phyloP scores from a whole-genome alignment of 1,140 invertebrate species.

The Palaemon carinicauda region DNA sequence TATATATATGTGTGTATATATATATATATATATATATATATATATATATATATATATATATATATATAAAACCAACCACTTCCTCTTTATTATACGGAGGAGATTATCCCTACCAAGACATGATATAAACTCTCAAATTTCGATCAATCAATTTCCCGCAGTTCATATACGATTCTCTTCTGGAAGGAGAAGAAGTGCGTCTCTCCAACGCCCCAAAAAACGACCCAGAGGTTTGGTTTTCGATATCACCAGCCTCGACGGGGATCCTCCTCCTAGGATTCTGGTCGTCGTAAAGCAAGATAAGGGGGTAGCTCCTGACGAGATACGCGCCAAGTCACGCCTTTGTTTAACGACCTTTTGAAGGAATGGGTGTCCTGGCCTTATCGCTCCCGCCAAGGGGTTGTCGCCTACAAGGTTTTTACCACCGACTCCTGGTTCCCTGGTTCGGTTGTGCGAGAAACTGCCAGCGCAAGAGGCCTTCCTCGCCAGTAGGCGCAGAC shows the following conservation, averaged over 20 bases:
- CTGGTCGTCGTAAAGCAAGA: constrained; percentile 33
- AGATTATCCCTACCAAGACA: neutral
- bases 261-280: neutral
- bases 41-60: neutral
- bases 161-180: no score
- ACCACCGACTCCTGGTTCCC: neutral
- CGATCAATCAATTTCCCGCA: no score
- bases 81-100: no score
- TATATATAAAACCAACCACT: neutral
- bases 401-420: constrained; percentile 32
- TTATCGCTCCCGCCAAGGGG: constrained; percentile 34
- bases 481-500: neutral
- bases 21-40: neutral
- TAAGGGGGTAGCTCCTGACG: constrained; percentile 31
- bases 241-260: neutral
- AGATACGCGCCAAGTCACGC: constrained; percentile 34
- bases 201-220: no score
- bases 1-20: neutral
- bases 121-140: neutral
- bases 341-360: constrained; percentile 37
- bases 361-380: constrained; percentile 17
- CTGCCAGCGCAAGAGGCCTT: neutral
- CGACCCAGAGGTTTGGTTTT: neutral
- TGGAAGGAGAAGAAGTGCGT: no score
- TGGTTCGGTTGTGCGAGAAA: no score